phyloP scores from a whole-genome alignment of 2,797 vertebrate species.

The Cheracebus regulus region DNA sequence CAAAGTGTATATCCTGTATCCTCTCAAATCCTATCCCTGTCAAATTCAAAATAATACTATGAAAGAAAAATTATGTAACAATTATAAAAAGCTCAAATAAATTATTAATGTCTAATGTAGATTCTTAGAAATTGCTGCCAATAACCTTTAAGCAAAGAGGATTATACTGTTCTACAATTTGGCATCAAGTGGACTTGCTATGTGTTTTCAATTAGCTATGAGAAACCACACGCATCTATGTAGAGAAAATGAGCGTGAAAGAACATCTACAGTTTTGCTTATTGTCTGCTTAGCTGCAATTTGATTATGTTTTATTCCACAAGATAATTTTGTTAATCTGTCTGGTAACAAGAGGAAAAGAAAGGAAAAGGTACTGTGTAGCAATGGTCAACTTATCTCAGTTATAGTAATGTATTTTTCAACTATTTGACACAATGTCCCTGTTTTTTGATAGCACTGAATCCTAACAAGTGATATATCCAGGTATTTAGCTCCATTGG shows the following conservation, averaged over 20 bases:
- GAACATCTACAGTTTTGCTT: background rate
- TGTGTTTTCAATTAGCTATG: conserved; percentile 12
- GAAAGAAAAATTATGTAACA: background rate
- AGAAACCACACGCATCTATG: background rate
- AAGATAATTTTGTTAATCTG: background rate
- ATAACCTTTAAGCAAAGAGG: background rate
- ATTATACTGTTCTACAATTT: background rate
- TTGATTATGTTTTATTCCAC: background rate
- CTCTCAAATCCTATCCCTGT: background rate
- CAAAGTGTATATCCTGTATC: background rate
- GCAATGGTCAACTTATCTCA: background rate
- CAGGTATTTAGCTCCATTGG: background rate
- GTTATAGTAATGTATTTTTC: background rate
- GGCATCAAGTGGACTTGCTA: background rate
- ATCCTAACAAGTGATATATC: background rate
- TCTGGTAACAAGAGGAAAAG: background rate
- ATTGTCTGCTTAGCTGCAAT: background rate
- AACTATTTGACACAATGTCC: background rate
- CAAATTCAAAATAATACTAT: background rate
- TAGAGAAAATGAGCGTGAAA: background rate
- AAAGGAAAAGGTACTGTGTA: conserved; percentile 8
- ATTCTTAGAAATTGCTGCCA: conserved; percentile 28
- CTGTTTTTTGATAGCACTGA: background rate
- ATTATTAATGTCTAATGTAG: conserved; percentile 42
- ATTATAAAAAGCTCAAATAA: background rate